These are phyloP conservation scores for Acanthacorydalis orientalis DNA, from an alignment of 2,888 invertebrate species.

Conservation along the genomic window DNA sequence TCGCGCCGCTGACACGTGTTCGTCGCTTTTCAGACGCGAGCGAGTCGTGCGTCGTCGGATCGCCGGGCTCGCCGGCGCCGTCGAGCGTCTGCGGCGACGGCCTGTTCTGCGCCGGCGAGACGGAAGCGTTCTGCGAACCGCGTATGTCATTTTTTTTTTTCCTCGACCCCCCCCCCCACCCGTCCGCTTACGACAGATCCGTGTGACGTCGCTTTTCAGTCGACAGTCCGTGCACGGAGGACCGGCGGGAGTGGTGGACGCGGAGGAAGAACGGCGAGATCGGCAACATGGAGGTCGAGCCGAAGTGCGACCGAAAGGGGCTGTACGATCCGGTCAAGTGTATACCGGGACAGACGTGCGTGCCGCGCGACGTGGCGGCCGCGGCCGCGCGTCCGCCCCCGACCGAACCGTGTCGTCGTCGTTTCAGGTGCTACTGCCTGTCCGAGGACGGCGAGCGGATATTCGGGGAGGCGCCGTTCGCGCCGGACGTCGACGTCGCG, in stretches of 20 bases:
- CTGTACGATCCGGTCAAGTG: slow-evolving; percentile 38
- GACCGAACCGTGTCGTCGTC: neutral
- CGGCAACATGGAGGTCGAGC: slow-evolving; percentile 36
- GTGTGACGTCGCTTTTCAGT: slow-evolving; percentile 10
- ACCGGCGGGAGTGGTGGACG: slow-evolving; percentile 29
- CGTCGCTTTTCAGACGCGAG: neutral
- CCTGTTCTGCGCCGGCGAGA: neutral
- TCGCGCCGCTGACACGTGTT: too few relatives aligned
- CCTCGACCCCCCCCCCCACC: too few relatives aligned
- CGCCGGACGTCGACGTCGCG: slow-evolving; percentile 22
- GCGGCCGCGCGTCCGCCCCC: too few relatives aligned
- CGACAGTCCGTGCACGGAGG: slow-evolving; percentile 19
- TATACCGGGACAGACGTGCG: slow-evolving; percentile 49
- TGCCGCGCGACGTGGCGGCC: neutral
- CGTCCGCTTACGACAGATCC: neutral
- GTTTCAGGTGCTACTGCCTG: slow-evolving; percentile 43
- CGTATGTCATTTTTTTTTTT: neutral
- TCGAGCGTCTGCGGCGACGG: slow-evolving; percentile 41
- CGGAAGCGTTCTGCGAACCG: neutral
- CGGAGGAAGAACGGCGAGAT: slow-evolving; percentile 28
- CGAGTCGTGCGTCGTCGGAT: slow-evolving; percentile 22
- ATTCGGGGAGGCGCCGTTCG: slow-evolving; percentile 44
- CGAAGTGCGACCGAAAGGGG: slow-evolving; percentile 45
- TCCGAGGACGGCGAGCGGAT: slow-evolving; percentile 41
- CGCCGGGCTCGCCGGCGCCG: slow-evolving; percentile 33